phyloP scores from a whole-genome alignment of 2,797 vertebrate species.

The Pipistrellus pipistrellus region DNA sequence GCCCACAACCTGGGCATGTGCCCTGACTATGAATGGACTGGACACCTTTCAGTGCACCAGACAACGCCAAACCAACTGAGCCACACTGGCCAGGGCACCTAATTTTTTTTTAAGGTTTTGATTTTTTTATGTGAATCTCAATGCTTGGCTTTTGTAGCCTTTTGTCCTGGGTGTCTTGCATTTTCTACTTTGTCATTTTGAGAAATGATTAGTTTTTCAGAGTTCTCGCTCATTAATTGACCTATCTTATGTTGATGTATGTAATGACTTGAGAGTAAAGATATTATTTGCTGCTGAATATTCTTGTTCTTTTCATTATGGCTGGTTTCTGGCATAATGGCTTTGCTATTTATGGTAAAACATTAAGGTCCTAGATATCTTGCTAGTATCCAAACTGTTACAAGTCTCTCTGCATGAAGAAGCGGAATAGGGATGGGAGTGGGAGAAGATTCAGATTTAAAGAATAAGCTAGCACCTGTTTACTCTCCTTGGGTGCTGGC shows the following conservation, averaged over 20 bases:
- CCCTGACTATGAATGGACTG: background rate
- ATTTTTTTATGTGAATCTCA: background rate
- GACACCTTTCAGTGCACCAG: background rate
- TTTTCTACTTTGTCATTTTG: constrained; percentile 32
- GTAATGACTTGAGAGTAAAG: background rate
- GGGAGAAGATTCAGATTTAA: background rate
- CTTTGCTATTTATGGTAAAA: constrained; percentile 50
- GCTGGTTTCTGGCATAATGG: background rate
- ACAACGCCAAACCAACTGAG: background rate
- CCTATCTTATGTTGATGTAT: background rate
- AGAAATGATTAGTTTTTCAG: constrained; percentile 44
- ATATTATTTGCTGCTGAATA: background rate
- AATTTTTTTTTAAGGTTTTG: constrained; percentile 16
- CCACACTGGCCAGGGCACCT: background rate
- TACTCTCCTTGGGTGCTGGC: background rate
- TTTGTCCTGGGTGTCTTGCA: background rate
- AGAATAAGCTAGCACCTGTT: background rate
- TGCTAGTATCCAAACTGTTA: background rate
- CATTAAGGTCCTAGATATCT: background rate
- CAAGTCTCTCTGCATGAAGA: background rate
- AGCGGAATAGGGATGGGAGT: background rate
- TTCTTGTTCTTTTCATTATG: constrained; percentile 5
- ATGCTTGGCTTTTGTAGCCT: background rate
- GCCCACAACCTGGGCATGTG: background rate
- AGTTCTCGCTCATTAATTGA: background rate